Base-by-base conservation (phyloP, 2,888 invertebrate species). In the Chirona hameri region DNA sequence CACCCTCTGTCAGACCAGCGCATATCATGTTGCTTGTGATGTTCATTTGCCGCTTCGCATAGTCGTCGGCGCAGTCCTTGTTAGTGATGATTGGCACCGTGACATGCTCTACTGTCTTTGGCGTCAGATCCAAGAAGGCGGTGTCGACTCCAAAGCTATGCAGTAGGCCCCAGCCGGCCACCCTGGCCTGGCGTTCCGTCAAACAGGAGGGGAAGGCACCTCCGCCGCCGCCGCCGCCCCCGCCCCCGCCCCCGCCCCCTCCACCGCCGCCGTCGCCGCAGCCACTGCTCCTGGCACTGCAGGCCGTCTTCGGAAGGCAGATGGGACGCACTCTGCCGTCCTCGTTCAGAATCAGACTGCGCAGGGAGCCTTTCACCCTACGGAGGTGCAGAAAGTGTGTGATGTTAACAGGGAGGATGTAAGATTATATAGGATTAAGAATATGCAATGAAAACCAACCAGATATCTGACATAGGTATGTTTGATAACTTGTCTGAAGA, bases 11-110 rank as follows among this genome's bases (percentile, higher is more conserved):
- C 65, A 79, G 27, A 1, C 83, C 83, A 18, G 83, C 83, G 27
- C 83, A 83, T 29, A 83, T 10, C 80, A 83, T 81, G n/a, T 55
- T 65, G 24, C n/a, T 46, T 1, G 79, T 79, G 52, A 79, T 79
- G 9, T 21, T n/a, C 5, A 69, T 57, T 12, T n/a, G 9, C 15
- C 21, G 9, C n/a, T 52, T 48, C 24, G 24, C n/a, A 48, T 79
- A 79, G 52, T 48, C 52, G n/a, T 52, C 27, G 15, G 21, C 12
- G 52, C 79, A 79, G 14, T 12, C n/a, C 4, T 21, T 10, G 27
- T 79, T 79, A n/a, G 52, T 52, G 10, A 52, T 79, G 27, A 79
- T n/a, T 12, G 79, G 79, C n/a, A 79, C 48, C 3, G 14, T 46
- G 15, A 79, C 79, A n/a, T n/a, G 27, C 52, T 52, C 48, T 0